Evolutionary conservation across 2,888 invertebrate species (phyloP), one percentile per base, ranked within the genome.

Genomic region (Hofmannophila pseudospretella): DNA sequence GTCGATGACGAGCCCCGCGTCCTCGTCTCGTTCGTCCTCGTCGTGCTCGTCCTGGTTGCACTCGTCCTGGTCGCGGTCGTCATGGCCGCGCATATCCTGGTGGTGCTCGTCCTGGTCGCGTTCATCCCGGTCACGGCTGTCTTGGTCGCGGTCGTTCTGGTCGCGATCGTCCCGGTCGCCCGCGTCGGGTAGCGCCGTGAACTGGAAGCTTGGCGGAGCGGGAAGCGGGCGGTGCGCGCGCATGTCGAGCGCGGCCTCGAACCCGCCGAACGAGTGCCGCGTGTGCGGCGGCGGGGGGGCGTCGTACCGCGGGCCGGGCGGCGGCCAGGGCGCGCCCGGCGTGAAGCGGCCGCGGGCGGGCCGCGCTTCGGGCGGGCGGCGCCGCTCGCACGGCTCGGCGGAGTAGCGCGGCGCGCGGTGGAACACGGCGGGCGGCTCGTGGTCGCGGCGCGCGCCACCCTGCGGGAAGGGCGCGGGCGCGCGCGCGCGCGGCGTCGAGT

Each of bases 11-110:
- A 91, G 78, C 31, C 88, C 89, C 0, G 84, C 67, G 50, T 90
- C 90, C 53, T 88, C 88, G 44, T 88, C 88, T 0, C 90, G 90
- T 53, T 88, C 88, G n/a, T n/a, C n/a, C n/a, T n/a, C n/a, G n/a
- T n/a, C n/a, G n/a, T n/a, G n/a, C n/a, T n/a, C n/a, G n/a, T n/a
- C n/a, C n/a, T n/a, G n/a, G n/a, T n/a, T n/a, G n/a, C n/a, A n/a
- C n/a, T 89, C 89, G 0, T 77, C 74, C 0, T 59, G 39, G 22
- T 88, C 88, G 1, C 58, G 49, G 1, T 58, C 41, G 54, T n/a
- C n/a, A n/a, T n/a, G n/a, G n/a, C n/a, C n/a, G n/a, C n/a, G n/a
- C n/a, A n/a, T n/a, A n/a, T n/a, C n/a, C n/a, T n/a, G n/a, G n/a
- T n/a, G n/a, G n/a, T n/a, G n/a, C n/a, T n/a, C n/a, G n/a, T n/a